phyloP scores from a whole-genome alignment of 2,113 vertebrate species.

The Pelvicachromis taeniatus region DNA sequence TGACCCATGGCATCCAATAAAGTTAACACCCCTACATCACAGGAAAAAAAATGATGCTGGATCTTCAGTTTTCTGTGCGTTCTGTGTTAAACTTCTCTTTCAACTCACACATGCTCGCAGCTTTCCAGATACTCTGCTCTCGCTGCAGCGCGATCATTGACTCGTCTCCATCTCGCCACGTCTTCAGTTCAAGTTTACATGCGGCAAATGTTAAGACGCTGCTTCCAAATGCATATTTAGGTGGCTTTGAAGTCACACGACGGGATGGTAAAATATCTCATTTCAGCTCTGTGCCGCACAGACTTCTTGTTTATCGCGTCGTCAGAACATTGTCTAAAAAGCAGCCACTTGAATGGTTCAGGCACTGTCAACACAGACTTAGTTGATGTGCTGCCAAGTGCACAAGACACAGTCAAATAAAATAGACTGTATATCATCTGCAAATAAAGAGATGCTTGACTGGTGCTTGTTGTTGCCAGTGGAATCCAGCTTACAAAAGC shows the following conservation, averaged over 20 bases:
- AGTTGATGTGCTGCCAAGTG: slow-evolving; percentile 48
- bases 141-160: not conserved
- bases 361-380: slow-evolving; percentile 36
- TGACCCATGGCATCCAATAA: accelerated
- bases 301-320: slow-evolving; percentile 18
- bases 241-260: slow-evolving; percentile 32
- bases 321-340: slow-evolving; percentile 15
- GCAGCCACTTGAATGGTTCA: slow-evolving; percentile 2
- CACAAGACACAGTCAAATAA: slow-evolving; percentile 41
- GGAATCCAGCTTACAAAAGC: slow-evolving; percentile 2
- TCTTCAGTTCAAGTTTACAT: not conserved
- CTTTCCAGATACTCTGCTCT: not conserved
- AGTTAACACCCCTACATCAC: not conserved
- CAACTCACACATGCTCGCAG: not conserved
- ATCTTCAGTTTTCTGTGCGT: not conserved
- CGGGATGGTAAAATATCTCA: slow-evolving; percentile 33
- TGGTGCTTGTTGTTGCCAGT: slow-evolving; percentile 30
- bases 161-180: not conserved
- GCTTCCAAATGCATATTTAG: slow-evolving; percentile 9
- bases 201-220: not conserved
- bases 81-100: not conserved
- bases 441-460: slow-evolving; percentile 22
- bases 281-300: slow-evolving; percentile 24
- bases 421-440: slow-evolving; percentile 44
- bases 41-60: not conserved